These are phyloP conservation scores for Peromyscus maniculatus DNA, from an alignment of 2,113 vertebrate species.

Conservation along the genomic window DNA sequence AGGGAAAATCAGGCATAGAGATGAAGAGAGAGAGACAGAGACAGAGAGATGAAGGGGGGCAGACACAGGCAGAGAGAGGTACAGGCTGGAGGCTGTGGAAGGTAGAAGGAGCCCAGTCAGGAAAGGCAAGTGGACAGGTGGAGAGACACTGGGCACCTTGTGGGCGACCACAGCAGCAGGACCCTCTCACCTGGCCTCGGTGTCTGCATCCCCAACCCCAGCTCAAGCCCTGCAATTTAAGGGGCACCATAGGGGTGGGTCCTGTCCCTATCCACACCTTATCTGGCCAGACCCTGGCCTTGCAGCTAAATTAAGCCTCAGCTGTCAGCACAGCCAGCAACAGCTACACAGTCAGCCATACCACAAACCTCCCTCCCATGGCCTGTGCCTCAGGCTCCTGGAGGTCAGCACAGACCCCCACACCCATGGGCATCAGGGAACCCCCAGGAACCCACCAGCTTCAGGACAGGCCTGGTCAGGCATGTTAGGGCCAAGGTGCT, in stretches of 20 bases:
- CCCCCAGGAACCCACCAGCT: neutral
- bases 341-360: neutral
- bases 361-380: neutral
- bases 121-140: neutral
- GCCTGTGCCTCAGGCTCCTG: too few relatives aligned
- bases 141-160: neutral
- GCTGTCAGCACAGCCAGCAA: conserved; percentile 57
- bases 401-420: too few relatives aligned
- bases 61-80: neutral
- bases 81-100: too few relatives aligned
- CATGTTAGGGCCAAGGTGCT: neutral
- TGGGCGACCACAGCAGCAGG: neutral
- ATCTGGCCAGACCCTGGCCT: neutral
- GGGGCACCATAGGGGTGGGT: neutral
- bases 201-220: neutral
- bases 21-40: too few relatives aligned
- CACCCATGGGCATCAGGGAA: fast-evolving
- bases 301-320: conserved; percentile 73
- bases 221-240: neutral
- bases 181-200: conserved; percentile 71
- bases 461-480: neutral
- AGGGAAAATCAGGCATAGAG: too few relatives aligned
- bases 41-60: neutral
- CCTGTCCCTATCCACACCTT: neutral
- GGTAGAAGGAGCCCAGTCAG: neutral